Evolutionary conservation across 2,113 vertebrate genomes (phyloP).

Genomic region (Myotis davidii): DNA sequence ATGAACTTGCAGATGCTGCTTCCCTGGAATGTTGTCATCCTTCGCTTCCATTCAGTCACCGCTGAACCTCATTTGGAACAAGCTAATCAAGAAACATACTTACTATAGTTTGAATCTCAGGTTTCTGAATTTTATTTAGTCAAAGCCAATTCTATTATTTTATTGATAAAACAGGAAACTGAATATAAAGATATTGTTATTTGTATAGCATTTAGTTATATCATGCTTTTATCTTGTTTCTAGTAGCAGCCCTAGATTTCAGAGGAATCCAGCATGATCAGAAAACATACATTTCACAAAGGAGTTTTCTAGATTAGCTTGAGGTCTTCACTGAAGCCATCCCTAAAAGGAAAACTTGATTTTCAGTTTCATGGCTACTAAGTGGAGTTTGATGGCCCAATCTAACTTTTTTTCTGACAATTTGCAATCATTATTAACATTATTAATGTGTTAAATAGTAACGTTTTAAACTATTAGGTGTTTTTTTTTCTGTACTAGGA

Average conservation of each 20-base stretch:
- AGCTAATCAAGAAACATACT: neutral
- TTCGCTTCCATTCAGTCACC: neutral
- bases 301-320: slow-evolving; percentile 26
- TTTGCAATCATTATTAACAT: neutral
- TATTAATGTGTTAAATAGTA: neutral
- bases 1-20: neutral
- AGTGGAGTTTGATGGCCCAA: neutral
- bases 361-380: neutral
- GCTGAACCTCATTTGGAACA: neutral
- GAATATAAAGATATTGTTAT: neutral
- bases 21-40: neutral
- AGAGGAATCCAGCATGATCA: neutral
- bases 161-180: neutral
- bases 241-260: neutral
- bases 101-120: neutral
- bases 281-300: neutral
- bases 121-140: slow-evolving; percentile 24
- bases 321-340: neutral
- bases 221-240: neutral
- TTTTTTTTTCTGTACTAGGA: neutral
- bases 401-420: slow-evolving; percentile 1
- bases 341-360: neutral
- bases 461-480: neutral
- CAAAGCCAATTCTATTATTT: neutral
- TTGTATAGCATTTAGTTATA: neutral